Conservation (phyloP, 2,797 vertebrate species). For the Pseudomugil tenellus region DNA sequence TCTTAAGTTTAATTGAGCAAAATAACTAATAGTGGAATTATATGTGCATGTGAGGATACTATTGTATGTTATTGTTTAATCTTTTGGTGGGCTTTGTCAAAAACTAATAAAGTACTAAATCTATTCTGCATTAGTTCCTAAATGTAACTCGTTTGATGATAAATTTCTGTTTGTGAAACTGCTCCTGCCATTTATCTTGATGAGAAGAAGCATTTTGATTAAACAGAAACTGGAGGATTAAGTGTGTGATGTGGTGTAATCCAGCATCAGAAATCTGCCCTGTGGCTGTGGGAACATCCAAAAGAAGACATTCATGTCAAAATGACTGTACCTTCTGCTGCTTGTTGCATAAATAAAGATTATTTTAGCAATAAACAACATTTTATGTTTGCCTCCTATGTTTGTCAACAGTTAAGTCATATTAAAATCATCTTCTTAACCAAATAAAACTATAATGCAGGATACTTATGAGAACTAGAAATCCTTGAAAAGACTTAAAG, state of each 20-base stretch:
- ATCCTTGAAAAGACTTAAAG: not conserved
- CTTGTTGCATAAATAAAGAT: not conserved
- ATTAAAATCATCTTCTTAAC: no score
- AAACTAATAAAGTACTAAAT: not conserved
- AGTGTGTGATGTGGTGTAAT: not conserved
- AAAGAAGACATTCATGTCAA: conserved; percentile 1
- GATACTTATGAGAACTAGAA: not conserved
- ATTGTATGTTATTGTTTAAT: not conserved
- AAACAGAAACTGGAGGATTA: not conserved
- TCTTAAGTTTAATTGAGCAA: not conserved
- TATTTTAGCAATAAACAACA: not conserved
- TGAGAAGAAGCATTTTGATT: not conserved
- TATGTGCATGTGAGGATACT: not conserved
- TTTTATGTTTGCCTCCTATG: conserved; percentile 2
- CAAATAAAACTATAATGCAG: not conserved
- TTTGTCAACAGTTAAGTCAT: not conserved
- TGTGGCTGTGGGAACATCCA: not conserved
- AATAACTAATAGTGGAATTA: not conserved
- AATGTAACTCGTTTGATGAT: not conserved
- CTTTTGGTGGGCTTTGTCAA: not conserved
- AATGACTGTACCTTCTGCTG: not conserved
- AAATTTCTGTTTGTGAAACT: not conserved
- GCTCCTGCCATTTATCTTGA: not conserved
- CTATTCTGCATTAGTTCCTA: not conserved
- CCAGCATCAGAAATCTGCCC: not conserved